Conservation (phyloP, 2,888 invertebrate species). For the Chorisops tibialis region DNA sequence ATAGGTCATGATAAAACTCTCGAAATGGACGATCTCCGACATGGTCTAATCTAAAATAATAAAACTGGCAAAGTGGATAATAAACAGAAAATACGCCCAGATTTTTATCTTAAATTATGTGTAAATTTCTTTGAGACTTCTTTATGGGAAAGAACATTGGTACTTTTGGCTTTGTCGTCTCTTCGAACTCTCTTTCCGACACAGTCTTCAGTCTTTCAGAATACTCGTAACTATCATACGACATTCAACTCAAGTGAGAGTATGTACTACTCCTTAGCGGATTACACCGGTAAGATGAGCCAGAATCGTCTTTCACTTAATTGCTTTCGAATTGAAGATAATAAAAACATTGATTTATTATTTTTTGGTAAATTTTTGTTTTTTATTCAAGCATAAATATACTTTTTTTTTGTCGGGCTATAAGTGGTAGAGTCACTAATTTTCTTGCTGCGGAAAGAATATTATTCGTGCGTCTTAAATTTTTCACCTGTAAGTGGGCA, state of each 20-base stretch:
- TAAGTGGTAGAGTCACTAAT: slow-evolving; percentile 5
- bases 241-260: too few species aligned
- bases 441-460: slow-evolving; percentile 6
- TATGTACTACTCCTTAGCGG: slow-evolving; percentile 11
- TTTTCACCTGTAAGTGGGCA: not conserved
- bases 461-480: not conserved
- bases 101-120: slow-evolving; percentile 34
- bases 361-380: slow-evolving; percentile 1
- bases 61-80: slow-evolving; percentile 33
- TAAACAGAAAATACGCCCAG: slow-evolving; percentile 31
- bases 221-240: too few species aligned
- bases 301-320: slow-evolving; percentile 25
- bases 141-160: too few species aligned
- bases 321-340: slow-evolving; percentile 2
- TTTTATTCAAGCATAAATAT: slow-evolving; percentile 9
- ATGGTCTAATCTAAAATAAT: slow-evolving; percentile 23
- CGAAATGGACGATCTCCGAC: not conserved
- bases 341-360: not conserved
- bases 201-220: too few species aligned
- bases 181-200: too few species aligned
- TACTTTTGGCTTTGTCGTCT: too few species aligned
- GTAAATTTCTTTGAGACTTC: slow-evolving; percentile 20
- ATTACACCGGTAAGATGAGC: slow-evolving; percentile 8
- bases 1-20: slow-evolving; percentile 22
- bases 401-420: not conserved